phyloP scores from a whole-genome alignment of 2,113 vertebrate species.

The Callospermophilus lateralis region DNA sequence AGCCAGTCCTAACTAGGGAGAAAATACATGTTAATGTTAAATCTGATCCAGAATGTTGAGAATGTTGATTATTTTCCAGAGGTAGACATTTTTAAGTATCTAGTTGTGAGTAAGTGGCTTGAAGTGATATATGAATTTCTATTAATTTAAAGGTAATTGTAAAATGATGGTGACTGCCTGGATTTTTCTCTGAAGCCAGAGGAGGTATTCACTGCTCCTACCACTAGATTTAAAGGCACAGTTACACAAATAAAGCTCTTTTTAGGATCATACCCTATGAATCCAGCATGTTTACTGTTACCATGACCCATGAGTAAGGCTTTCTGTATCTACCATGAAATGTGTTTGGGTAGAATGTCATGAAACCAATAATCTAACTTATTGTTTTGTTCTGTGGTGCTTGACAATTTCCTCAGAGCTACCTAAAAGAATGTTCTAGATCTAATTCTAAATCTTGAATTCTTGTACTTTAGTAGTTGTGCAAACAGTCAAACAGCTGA shows the following conservation, averaged over 20 bases:
- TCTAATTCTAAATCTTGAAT: background rate
- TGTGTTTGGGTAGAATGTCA: background rate
- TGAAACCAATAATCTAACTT: background rate
- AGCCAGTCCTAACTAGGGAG: background rate
- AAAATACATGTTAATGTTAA: background rate
- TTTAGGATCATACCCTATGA: background rate
- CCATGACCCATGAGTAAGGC: background rate
- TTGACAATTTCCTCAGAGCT: background rate
- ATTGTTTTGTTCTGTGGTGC: background rate
- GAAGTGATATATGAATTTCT: background rate
- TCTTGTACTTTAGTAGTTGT: background rate
- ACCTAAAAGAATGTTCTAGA: background rate
- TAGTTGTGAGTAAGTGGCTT: background rate
- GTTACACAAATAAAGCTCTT: background rate
- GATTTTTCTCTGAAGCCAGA: constrained; percentile 24
- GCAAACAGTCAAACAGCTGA: background rate
- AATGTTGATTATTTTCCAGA: background rate
- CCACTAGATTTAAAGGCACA: background rate
- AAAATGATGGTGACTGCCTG: background rate
- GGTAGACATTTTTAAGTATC: background rate
- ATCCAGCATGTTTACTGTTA: background rate
- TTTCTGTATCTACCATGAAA: background rate
- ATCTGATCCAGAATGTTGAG: background rate
- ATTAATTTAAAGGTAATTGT: background rate
- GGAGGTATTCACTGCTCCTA: background rate